Percentiles rank a stretch among this genome's conserved stretches.
Evolutionary conservation across 2,797 vertebrate species (phyloP).

Genomic region (Chrosomus eos): DNA sequence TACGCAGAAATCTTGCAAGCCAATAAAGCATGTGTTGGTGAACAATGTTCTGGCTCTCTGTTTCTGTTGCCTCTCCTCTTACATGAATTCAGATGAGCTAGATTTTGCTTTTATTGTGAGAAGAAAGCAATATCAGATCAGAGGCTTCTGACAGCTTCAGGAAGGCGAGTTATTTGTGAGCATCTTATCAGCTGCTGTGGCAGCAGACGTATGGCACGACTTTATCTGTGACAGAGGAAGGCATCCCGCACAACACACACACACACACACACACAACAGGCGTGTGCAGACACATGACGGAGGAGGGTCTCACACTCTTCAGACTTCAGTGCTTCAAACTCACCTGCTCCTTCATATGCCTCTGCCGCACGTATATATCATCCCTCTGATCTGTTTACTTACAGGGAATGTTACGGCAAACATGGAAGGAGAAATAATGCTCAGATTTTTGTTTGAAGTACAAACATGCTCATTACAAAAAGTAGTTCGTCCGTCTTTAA

Average conservation of each 20-base stretch:
- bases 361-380: not conserved
- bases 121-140: constrained; percentile 44
- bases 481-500: not conserved
- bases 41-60: not conserved
- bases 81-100: constrained; percentile 33
- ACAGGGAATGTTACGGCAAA: not conserved
- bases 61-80: constrained; percentile 6
- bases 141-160: constrained; percentile 61
- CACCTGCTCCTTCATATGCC: not conserved
- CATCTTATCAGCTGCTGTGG: constrained; percentile 75
- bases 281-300: constrained; percentile 51
- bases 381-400: constrained; percentile 3
- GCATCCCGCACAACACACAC: constrained; percentile 59
- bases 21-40: constrained; percentile 38
- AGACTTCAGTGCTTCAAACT: constrained; percentile 29
- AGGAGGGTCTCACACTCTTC: constrained; percentile 52
- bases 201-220: constrained; percentile 62
- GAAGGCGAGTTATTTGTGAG: constrained; percentile 68
- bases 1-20: constrained; percentile 22
- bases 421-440: not conserved
- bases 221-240: constrained; percentile 71
- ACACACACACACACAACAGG: constrained; percentile 31
- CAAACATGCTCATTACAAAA: not conserved
- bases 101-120: constrained; percentile 33
- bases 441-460: not conserved